Evolutionary conservation across 37 sponge, comb jelly and placozoan genomes (phyloP).

Genomic region (Diacarnus erythraeanus): DNA sequence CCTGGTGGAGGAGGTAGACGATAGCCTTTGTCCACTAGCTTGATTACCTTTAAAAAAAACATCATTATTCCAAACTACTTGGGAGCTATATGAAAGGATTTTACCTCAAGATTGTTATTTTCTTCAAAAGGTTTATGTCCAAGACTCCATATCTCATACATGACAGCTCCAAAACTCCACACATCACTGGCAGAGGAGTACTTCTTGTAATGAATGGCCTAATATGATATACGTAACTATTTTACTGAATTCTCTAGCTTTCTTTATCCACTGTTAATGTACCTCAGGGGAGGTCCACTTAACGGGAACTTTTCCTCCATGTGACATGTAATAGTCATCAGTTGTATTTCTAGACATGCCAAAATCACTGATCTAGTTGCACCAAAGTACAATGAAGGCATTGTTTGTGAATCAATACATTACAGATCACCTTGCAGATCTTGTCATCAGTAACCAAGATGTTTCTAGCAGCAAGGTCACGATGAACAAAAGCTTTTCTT

Average conservation of each 20-base stretch:
- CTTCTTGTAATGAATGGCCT: constrained; percentile 32
- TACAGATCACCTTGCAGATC: constrained; percentile 42
- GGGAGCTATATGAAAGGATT: too few species aligned
- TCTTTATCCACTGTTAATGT: neutral
- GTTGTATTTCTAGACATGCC: constrained; percentile 14
- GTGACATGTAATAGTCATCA: constrained; percentile 29
- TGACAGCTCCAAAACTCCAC: constrained; percentile 45
- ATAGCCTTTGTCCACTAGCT: constrained; percentile 37
- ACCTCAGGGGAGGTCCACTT: constrained; percentile 47
- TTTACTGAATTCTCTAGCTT: neutral
- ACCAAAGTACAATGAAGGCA: neutral
- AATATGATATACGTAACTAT: too few species aligned
- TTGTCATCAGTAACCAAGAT: constrained; percentile 47
- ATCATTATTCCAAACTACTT: neutral
- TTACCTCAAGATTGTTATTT: constrained; percentile 22
- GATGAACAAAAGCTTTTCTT: constrained; percentile 54
- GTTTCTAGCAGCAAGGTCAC: constrained; percentile 71
- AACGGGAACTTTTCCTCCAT: constrained; percentile 26
- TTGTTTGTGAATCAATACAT: neutral
- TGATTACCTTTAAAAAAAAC: constrained; percentile 6
- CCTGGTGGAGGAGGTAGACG: constrained; percentile 72
- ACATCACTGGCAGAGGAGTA: constrained; percentile 46
- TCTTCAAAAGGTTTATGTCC: constrained; percentile 51
- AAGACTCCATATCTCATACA: constrained; percentile 63
- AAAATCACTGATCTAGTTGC: constrained; percentile 45